Evolutionary conservation across 2,113 vertebrate genomes (phyloP).

Genomic region (Xenopus tropicalis): UCB_Xtro_10.0 CM004446.2:78748001-78748500

Average conservation of each 20-base stretch:
- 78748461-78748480: too few relatives aligned
- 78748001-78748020: constrained; percentile 88
- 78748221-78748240: constrained; percentile 67
- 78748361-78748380: too few relatives aligned
- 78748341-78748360: too few relatives aligned
- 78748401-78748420: too few relatives aligned
- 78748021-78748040: constrained; percentile 65
- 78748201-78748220: constrained; percentile 70
- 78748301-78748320: too few relatives aligned
- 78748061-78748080: constrained; percentile 83
- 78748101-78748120: constrained; percentile 72
- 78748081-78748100: constrained; percentile 74
- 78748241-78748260: constrained; percentile 49
- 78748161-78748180: constrained; percentile 74
- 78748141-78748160: constrained; percentile 75
- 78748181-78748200: constrained; percentile 73
- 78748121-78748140: constrained; percentile 72
- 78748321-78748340: too few relatives aligned
- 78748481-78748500: too few relatives aligned
- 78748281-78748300: constrained; percentile 47
- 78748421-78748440: too few relatives aligned
- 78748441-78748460: too few relatives aligned
- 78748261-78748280: constrained; percentile 57
- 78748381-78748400: too few relatives aligned
- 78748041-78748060: constrained; percentile 50